Conservation (phyloP, 2,888 invertebrate genomes). For the Drosophila limbata region DNA sequence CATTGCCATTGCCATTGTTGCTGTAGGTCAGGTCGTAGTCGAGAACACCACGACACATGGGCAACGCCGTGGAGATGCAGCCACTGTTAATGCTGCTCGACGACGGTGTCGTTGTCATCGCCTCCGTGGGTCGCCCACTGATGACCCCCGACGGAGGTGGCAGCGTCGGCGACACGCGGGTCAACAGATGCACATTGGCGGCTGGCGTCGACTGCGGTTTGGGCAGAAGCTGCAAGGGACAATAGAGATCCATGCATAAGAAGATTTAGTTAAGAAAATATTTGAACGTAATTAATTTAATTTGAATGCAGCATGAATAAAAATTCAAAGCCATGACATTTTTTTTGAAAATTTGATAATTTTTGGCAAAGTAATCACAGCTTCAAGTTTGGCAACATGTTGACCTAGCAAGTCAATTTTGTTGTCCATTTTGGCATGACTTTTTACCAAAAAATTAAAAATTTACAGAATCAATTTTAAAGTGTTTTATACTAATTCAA, state of each 20-base stretch:
- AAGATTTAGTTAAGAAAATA: not conserved
- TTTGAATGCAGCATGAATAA: no score
- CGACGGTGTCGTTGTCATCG: slow-evolving; percentile 68
- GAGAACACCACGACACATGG: slow-evolving; percentile 88
- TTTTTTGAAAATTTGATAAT: no score
- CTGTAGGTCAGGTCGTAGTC: slow-evolving; percentile 88
- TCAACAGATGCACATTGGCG: slow-evolving; percentile 55
- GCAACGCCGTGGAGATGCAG: slow-evolving; percentile 84
- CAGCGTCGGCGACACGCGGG: slow-evolving; percentile 88
- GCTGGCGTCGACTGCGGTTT: slow-evolving; percentile 63
- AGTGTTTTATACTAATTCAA: no score
- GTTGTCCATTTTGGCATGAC: no score
- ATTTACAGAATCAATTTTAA: no score
- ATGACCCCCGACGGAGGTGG: slow-evolving; percentile 85
- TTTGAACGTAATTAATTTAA: no score
- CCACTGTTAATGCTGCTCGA: slow-evolving; percentile 60
- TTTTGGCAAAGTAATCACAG: no score
- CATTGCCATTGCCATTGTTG: slow-evolving; percentile 68
- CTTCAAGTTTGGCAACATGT: no score
- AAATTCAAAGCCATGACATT: no score
- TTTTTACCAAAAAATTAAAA: no score
- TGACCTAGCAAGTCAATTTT: no score
- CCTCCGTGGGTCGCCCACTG: slow-evolving; percentile 74
- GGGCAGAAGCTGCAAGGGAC: slow-evolving; percentile 45
- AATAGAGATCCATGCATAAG: not conserved